Conservation (phyloP, 1,140 invertebrate species). For the Trichonephila inaurata region DNA sequence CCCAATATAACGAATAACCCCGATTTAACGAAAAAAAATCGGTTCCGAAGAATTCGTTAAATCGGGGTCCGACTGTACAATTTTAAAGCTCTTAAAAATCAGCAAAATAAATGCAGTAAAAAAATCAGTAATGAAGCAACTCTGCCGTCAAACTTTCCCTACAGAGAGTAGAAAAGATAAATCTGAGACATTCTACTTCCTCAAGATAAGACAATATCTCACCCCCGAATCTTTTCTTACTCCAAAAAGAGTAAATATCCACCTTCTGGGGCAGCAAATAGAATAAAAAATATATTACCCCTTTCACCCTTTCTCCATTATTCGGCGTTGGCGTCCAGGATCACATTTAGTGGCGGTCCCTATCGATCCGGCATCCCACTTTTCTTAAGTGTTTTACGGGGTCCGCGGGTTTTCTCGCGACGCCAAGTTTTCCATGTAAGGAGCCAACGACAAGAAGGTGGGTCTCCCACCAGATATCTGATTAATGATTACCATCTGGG, state of each 20-base stretch:
- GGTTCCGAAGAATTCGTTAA: too few relatives aligned
- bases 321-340: not conserved
- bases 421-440: slow-evolving; percentile 33
- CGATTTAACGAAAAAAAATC: too few relatives aligned
- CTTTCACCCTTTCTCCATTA: slow-evolving; percentile 1
- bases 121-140: too few relatives aligned
- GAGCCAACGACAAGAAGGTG: slow-evolving; percentile 5
- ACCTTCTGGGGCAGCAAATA: not conserved
- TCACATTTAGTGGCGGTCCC: slow-evolving; percentile 1
- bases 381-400: slow-evolving; percentile 59
- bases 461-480: slow-evolving; percentile 59
- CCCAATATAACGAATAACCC: too few relatives aligned
- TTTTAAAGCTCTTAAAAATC: too few relatives aligned
- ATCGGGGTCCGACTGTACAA: too few relatives aligned
- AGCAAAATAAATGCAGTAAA: too few relatives aligned
- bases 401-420: slow-evolving; percentile 7
- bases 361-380: slow-evolving; percentile 31
- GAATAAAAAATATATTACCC: slow-evolving; percentile 5
- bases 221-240: not conserved
- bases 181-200: not conserved
- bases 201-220: not conserved
- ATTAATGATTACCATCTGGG: slow-evolving; percentile 59
- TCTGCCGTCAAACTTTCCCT: too few relatives aligned
- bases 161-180: not conserved
- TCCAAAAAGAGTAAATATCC: not conserved